phyloP scores from a whole-genome alignment of 2,797 vertebrate genomes.

The Miichthys miiuy region DNA sequence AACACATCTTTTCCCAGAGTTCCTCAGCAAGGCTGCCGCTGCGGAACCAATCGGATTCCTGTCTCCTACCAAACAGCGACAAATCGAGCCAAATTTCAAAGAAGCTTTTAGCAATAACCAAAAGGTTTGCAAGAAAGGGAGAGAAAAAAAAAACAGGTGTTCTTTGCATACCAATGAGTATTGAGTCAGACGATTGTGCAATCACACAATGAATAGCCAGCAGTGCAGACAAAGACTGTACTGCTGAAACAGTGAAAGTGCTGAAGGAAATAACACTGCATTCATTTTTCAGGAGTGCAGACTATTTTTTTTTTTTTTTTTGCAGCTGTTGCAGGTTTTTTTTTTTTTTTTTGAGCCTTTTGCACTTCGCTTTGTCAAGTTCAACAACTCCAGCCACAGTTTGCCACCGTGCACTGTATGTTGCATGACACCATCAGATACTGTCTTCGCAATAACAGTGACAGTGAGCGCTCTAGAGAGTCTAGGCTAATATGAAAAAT shows the following conservation, averaged over 20 bases:
- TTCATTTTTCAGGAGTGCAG: constrained; percentile 33
- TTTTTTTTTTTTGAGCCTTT: constrained; percentile 10
- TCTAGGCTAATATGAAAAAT: constrained; percentile 49
- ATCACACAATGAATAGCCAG: constrained; percentile 20
- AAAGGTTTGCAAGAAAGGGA: constrained; percentile 33
- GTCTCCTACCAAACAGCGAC: constrained; percentile 43
- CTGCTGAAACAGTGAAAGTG: constrained; percentile 1
- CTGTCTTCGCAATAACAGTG: constrained; percentile 47
- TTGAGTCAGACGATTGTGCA: constrained; percentile 32
- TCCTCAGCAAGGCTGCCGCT: constrained; percentile 32
- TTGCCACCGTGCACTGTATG: not conserved
- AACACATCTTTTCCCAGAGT: constrained; percentile 53
- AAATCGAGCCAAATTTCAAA: constrained; percentile 58
- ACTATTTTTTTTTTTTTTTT: not conserved
- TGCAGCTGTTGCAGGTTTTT: constrained; percentile 55
- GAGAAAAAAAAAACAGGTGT: constrained; percentile 31
- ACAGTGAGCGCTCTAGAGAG: constrained; percentile 43
- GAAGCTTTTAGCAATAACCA: constrained; percentile 47
- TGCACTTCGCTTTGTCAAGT: constrained; percentile 40
- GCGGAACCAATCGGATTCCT: constrained; percentile 57
- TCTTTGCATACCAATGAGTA: constrained; percentile 56
- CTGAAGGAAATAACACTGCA: constrained; percentile 1
- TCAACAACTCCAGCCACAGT: constrained; percentile 35
- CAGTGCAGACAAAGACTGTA: constrained; percentile 26
- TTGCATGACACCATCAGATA: constrained; percentile 23